Evolutionary conservation across 2,888 invertebrate species (phyloP), one percentile per base, ranked within the genome.

Genomic region (Phortica okadai): DNA sequence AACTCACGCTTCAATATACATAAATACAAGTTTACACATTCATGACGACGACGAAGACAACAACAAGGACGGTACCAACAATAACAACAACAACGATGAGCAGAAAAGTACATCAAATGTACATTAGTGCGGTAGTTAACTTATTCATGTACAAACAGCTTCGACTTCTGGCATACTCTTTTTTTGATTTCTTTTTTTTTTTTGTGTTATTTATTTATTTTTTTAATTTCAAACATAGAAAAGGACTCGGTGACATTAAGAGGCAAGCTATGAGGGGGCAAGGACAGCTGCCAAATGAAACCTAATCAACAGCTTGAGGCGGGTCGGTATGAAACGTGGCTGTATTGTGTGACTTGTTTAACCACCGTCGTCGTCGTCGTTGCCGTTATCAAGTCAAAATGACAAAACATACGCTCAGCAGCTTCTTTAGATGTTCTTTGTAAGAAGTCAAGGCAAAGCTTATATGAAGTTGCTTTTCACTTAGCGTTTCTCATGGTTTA

Each of bases 121-220:
- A 84, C 84, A 84, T 84, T 84, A 84, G 84, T 84, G 79, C 82
- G 84, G 84, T 84, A 83, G 84, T 84, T 84, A 84, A 84, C 84
- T 84, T 84, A 84, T 84, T 84, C 84, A 84, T 84, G 83, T 83
- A 83, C 81, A 78, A 74, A 76, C 59, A 59, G n/a, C 21, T 59
- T 59, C 59, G 16, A 16, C 21, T 59, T 54, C 54, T 14, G 10
- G 5, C 54, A 14, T 54, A 54, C 54, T 10, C n/a, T 54, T 62
- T 25, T 62, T 10, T 62, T 62, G 2, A n/a, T 16, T n/a, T 62
- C 4, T 62, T 62, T 62, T 62, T 62, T 62, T 62, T 7, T 62
- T 62, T 62, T 62, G 3, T n/a, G 16, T 21, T 11, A 8, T 41
- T 66, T 8, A 25, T 66, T 70, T 21, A 70, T 8, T 42, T 59